Percentiles rank a stretch among this genome's conserved stretches.
Evolutionary conservation across 1,140 invertebrate species (phyloP).

Genomic region (Proctacanthus coquilletti): DNA sequence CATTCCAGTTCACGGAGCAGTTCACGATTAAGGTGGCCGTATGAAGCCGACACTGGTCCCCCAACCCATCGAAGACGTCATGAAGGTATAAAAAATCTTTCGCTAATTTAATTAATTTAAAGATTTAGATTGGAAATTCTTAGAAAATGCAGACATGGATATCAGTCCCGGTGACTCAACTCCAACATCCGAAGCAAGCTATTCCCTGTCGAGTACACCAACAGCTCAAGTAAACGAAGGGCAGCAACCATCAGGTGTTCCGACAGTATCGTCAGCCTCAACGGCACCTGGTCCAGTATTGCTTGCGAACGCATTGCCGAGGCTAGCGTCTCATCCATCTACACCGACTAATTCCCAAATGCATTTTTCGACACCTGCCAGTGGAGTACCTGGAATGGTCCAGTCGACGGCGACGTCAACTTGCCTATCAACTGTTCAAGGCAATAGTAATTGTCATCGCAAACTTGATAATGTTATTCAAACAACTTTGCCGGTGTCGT

Average conservation of each 20-base stretch:
- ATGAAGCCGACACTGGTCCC: conserved; percentile 24
- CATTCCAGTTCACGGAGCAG: conserved; percentile 58
- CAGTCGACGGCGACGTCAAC: conserved; percentile 10
- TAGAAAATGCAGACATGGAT: conserved; percentile 58
- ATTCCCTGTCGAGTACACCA: conserved; percentile 27
- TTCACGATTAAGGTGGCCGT: conserved; percentile 30
- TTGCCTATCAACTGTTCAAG: not conserved
- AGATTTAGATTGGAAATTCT: conserved; percentile 16
- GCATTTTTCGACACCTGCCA: conserved; percentile 9
- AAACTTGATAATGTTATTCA: conserved; percentile 1
- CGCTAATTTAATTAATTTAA: conserved; percentile 2
- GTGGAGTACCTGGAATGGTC: conserved; percentile 6
- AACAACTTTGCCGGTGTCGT: conserved; percentile 1
- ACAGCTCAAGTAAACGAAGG: conserved; percentile 16
- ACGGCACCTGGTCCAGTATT: conserved; percentile 35
- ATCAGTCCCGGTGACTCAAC: conserved; percentile 72
- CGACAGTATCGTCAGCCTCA: conserved; percentile 7
- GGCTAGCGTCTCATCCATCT: conserved; percentile 43
- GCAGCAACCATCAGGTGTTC: conserved; percentile 10
- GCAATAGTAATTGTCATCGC: conserved; percentile 2
- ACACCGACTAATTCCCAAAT: conserved; percentile 8
- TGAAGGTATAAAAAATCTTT: conserved; percentile 16
- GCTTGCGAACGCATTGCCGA: conserved; percentile 51
- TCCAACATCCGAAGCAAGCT: conserved; percentile 53
- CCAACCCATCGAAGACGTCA: conserved; percentile 27